Conservation (phyloP, 2,113 vertebrate genomes). For the Sinocyclocheilus rhinocerous region DNA sequence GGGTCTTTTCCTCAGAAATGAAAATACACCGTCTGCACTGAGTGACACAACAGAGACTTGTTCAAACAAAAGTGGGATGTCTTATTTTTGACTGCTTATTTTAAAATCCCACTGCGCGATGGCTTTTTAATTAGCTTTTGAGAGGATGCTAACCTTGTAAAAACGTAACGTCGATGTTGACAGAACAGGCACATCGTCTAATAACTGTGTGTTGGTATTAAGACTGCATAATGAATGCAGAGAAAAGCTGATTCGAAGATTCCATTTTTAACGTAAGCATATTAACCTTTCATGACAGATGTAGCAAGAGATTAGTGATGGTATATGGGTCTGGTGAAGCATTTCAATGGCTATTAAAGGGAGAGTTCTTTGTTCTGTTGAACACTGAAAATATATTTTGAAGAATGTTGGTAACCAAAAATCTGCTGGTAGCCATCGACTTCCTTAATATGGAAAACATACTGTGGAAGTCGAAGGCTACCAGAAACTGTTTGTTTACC, state of each 20-base stretch:
- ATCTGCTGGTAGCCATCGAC: too few species aligned
- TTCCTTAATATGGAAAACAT: too few species aligned
- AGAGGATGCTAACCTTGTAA: conserved; percentile 21
- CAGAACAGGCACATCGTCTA: background rate
- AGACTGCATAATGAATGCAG: background rate
- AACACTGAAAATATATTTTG: too few species aligned
- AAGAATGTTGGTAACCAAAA: too few species aligned
- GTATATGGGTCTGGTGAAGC: background rate
- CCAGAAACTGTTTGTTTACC: too few species aligned
- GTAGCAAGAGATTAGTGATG: background rate
- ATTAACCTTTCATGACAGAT: background rate
- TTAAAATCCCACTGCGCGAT: background rate
- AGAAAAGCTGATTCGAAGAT: background rate
- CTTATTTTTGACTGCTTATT: conserved; percentile 19
- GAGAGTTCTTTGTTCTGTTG: too few species aligned
- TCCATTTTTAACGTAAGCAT: background rate
- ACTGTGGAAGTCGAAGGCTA: too few species aligned
- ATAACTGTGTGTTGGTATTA: conserved; percentile 1
- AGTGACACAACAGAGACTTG: conserved; percentile 34
- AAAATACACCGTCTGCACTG: conserved; percentile 36
- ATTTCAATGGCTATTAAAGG: background rate
- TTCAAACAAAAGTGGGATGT: conserved; percentile 10
- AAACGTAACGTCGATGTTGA: background rate
- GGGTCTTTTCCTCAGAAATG: conserved; percentile 21
- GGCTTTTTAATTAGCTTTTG: conserved; percentile 35